A percentile compares a stretch with the other conserved stretches of the same genome.
Evolutionary conservation across 2,797 vertebrate genomes (phyloP).

Genomic region (Tokudaia tokunoshimensis): DNA sequence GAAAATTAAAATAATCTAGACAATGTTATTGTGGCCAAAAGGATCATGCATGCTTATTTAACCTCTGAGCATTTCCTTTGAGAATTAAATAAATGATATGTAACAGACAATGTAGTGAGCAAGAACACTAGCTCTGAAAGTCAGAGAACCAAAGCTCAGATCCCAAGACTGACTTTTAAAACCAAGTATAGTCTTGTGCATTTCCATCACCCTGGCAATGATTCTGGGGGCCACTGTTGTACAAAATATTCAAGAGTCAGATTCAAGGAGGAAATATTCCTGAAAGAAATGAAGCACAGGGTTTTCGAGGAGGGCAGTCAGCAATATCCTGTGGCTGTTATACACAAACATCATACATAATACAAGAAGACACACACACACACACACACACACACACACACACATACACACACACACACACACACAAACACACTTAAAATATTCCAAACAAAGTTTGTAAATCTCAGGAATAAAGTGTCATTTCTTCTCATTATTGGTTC

Average conservation of each 20-base stretch:
- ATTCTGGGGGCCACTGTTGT: neutral
- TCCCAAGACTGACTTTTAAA: neutral
- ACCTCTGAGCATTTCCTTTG: neutral
- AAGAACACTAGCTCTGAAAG: neutral
- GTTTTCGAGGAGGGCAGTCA: neutral
- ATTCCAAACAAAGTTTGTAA: neutral
- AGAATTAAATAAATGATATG: conserved; percentile 17
- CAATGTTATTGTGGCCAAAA: neutral
- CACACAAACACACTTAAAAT: neutral
- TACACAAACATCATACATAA: too few relatives aligned
- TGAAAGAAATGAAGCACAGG: neutral
- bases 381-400: too few relatives aligned
- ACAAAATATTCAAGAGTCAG: neutral
- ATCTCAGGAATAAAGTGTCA: neutral
- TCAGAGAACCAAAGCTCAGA: neutral
- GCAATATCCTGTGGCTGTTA: neutral
- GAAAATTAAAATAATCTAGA: neutral
- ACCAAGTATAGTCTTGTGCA: fast-evolving
- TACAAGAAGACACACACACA: neutral
- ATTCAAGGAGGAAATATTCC: neutral
- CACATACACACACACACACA: too few relatives aligned
- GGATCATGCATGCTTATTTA: neutral
- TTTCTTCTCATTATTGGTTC: neutral
- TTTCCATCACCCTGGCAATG: neutral
- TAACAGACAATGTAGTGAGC: neutral